phyloP scores from a whole-genome alignment of 2,888 invertebrate genomes.

The Amphipyra tragopoginis region DNA sequence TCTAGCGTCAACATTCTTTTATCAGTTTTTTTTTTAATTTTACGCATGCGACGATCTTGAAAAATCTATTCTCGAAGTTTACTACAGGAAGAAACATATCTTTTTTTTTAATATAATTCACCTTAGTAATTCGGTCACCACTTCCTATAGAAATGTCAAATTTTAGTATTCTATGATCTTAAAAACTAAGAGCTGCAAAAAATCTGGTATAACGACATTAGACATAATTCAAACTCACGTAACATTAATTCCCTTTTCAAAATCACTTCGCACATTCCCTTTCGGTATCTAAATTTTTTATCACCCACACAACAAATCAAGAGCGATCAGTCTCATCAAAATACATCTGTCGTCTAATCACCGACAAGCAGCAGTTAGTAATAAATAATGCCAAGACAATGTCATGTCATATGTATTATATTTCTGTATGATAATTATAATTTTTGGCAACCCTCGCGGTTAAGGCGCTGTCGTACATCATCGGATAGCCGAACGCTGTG shows the following conservation, averaged over 20 bases:
- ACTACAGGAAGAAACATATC: background rate
- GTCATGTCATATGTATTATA: slow-evolving; percentile 35
- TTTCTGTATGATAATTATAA: slow-evolving; percentile 32
- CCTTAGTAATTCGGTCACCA: background rate
- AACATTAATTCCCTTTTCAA: background rate
- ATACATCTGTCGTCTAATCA: slow-evolving; percentile 13
- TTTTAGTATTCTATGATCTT: no score
- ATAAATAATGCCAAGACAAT: slow-evolving; percentile 51
- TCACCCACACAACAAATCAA: slow-evolving; percentile 1
- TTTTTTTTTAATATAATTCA: background rate
- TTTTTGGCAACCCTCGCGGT: slow-evolving; percentile 48
- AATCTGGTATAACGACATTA: background rate
- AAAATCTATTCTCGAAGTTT: background rate
- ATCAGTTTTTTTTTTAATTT: background rate
- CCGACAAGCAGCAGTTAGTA: slow-evolving; percentile 14
- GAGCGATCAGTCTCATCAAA: slow-evolving; percentile 7
- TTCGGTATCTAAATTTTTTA: background rate
- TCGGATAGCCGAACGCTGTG: background rate
- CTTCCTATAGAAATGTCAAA: background rate
- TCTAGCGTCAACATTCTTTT: no score
- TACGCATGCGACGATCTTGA: background rate
- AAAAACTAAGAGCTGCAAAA: no score
- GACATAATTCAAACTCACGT: background rate
- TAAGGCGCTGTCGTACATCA: slow-evolving; percentile 18
- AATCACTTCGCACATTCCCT: background rate